Percentiles rank a stretch among this genome's conserved stretches.
These are phyloP conservation scores for Andrena fulva DNA, from an alignment of 2,888 invertebrate species.

Conservation along the genomic window DNA sequence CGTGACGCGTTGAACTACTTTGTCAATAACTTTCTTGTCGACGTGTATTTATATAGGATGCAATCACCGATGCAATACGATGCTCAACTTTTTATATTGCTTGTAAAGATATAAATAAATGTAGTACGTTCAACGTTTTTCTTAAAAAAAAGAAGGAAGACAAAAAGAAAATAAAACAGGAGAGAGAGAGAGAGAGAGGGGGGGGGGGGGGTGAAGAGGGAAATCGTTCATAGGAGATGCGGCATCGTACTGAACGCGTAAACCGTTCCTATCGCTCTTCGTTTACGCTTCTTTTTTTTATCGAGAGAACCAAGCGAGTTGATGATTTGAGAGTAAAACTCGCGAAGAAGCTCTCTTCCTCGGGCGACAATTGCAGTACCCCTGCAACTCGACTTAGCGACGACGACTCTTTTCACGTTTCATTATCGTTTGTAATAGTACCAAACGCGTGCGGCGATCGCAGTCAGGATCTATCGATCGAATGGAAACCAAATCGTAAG, in stretches of 20 bases:
- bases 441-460: conserved; percentile 60
- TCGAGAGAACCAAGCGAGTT: conserved; percentile 38
- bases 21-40: conserved; percentile 72
- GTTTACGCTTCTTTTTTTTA: conserved; percentile 71
- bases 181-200: conserved; percentile 21
- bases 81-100: conserved; percentile 83
- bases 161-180: conserved; percentile 34
- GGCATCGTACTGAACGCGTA: conserved; percentile 71
- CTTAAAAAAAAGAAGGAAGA: conserved; percentile 46
- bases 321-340: conserved; percentile 33
- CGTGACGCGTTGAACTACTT: conserved; percentile 64
- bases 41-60: conserved; percentile 74
- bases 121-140: conserved; percentile 67
- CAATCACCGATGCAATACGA: conserved; percentile 76
- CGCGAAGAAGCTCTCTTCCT: conserved; percentile 47
- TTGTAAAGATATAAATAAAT: conserved; percentile 75
- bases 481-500: conserved; percentile 60
- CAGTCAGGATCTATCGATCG: conserved; percentile 47
- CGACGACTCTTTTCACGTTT: conserved; percentile 68
- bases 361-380: conserved; percentile 64
- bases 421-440: conserved; percentile 66
- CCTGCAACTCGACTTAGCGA: conserved; percentile 64
- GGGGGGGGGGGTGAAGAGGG: not conserved
- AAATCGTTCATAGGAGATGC: conserved; percentile 59
- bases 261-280: conserved; percentile 74